Percentiles rank a stretch among this genome's conserved stretches.
Evolutionary conservation across 2,888 invertebrate species (phyloP).

Genomic region (Trachelus troglodyta): DNA sequence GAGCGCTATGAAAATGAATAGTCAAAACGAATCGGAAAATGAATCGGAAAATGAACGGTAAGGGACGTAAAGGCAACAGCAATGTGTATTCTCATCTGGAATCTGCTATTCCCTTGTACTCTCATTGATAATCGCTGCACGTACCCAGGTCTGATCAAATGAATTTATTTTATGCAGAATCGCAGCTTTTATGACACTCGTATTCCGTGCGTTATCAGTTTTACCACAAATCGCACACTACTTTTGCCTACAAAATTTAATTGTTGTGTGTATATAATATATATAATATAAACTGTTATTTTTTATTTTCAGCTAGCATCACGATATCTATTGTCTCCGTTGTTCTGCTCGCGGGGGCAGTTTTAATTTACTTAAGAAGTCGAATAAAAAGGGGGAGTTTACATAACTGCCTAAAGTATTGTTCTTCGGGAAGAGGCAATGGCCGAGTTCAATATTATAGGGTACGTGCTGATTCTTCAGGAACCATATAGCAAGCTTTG

Average conservation of each 20-base stretch:
- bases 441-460: conserved; percentile 53
- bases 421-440: conserved; percentile 34
- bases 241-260: background rate
- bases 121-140: background rate
- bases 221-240: background rate
- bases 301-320: conserved; percentile 24
- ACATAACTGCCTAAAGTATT: conserved; percentile 35
- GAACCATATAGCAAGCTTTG: background rate
- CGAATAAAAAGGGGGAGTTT: conserved; percentile 38
- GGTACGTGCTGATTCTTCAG: conserved; percentile 35
- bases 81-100: background rate
- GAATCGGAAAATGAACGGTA: background rate
- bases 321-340: conserved; percentile 31
- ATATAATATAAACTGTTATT: background rate
- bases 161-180: background rate
- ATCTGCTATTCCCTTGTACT: background rate
- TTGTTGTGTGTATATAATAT: too few species aligned
- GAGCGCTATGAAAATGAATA: background rate
- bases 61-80: background rate
- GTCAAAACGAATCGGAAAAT: background rate
- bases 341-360: conserved; percentile 28
- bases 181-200: background rate
- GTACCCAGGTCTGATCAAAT: background rate
- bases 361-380: conserved; percentile 42
- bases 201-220: background rate